These are phyloP conservation scores for Equus quagga DNA, from an alignment of 2,113 vertebrate genomes.

Conservation along the genomic window DNA sequence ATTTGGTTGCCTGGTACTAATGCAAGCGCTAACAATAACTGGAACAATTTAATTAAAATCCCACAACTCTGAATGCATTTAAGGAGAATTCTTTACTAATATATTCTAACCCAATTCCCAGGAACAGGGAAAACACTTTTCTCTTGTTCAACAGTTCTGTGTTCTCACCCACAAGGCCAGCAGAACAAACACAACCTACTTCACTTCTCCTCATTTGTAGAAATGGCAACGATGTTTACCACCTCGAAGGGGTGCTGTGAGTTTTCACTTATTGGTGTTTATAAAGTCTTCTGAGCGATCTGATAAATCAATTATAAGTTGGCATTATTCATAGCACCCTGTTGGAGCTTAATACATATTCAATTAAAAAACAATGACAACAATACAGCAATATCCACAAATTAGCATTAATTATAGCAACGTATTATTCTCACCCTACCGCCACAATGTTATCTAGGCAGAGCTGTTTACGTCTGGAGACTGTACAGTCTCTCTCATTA, in stretches of 20 bases:
- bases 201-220: slow-evolving; percentile 45
- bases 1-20: slow-evolving; percentile 19
- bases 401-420: slow-evolving; percentile 73
- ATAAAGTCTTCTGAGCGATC: slow-evolving; percentile 55
- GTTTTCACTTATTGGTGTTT: slow-evolving; percentile 62
- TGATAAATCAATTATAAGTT: slow-evolving; percentile 63
- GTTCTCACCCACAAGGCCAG: slow-evolving; percentile 50
- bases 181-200: slow-evolving; percentile 35
- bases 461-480: slow-evolving; percentile 30
- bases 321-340: slow-evolving; percentile 64
- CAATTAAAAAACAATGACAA: slow-evolving; percentile 73
- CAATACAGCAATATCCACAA: slow-evolving; percentile 63
- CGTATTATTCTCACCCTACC: slow-evolving; percentile 41
- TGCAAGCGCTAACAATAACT: slow-evolving; percentile 57
- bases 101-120: slow-evolving; percentile 56
- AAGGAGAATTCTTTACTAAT: slow-evolving; percentile 55
- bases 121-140: slow-evolving; percentile 41
- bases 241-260: slow-evolving; percentile 39
- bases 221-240: slow-evolving; percentile 48
- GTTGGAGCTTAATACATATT: slow-evolving; percentile 76
- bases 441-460: slow-evolving; percentile 10
- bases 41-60: slow-evolving; percentile 72
- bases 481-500: neutral
- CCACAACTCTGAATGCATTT: slow-evolving; percentile 48
- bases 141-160: neutral